phyloP scores from a whole-genome alignment of 2,113 vertebrate species.

The Pygoscelis antarcticus region DNA sequence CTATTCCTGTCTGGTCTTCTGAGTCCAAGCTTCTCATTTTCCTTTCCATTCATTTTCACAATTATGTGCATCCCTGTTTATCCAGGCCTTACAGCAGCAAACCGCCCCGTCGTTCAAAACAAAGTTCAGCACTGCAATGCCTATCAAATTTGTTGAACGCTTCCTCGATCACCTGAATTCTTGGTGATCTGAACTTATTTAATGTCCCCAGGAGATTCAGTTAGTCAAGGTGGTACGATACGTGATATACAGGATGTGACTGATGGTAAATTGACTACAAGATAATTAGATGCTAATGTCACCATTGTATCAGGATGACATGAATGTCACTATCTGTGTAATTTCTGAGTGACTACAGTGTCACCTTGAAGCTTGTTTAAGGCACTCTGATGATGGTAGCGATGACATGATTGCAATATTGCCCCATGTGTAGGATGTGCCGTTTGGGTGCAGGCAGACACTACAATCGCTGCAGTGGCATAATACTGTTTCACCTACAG shows the following conservation, averaged over 20 bases:
- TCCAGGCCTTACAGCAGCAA: not conserved
- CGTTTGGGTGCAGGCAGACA: not conserved
- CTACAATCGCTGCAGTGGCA: rapidly evolving
- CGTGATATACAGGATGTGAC: constrained; percentile 30
- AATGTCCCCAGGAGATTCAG: not conserved
- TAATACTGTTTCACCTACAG: not conserved
- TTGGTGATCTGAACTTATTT: not conserved
- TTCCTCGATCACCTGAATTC: not conserved
- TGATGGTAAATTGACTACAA: constrained; percentile 31
- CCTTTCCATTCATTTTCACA: not conserved
- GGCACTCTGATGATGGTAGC: not conserved
- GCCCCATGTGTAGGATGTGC: not conserved
- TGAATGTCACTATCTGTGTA: constrained; percentile 23
- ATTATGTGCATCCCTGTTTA: rapidly evolving
- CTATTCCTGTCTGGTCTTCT: not conserved
- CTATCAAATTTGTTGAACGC: rapidly evolving
- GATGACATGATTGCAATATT: not conserved
- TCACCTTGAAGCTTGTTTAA: not conserved
- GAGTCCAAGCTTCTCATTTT: rapidly evolving
- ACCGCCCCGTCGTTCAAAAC: rapidly evolving
- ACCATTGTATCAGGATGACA: constrained; percentile 51
- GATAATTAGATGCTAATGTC: constrained; percentile 67
- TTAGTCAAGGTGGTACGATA: not conserved
- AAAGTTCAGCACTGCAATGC: rapidly evolving
- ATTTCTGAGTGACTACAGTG: constrained; percentile 34